Evolutionary conservation across 2,888 invertebrate genomes (phyloP), one percentile per base, ranked within the genome.

Genomic region (Ochropleura plecta): DNA sequence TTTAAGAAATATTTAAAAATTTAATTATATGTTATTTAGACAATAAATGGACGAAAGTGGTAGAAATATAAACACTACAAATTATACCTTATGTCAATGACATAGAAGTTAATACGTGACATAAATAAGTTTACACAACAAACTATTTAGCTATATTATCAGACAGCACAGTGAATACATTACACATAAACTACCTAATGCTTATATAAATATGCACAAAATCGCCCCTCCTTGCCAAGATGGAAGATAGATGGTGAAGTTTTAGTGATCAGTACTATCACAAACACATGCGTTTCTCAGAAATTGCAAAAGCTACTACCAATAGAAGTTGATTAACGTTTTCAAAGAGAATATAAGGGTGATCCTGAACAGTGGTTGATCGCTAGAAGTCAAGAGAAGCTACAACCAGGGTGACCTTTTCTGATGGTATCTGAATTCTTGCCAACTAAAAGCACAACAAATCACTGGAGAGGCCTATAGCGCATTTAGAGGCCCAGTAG

Each of bases 391-490:
- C 7, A 1, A 63, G 42, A 30, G 16, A 10, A 49, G 16, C 30
- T 53, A 14, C 14, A 46, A 42, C 30, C 18, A 3, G 18, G 7
- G 44, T 51, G 40, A 51, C 20, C 14, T 59, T 79, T n/a, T 42
- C 20, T 60, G n/a, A 53, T 80, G 46, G 49, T 18, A 53, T 53
- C 48, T 53, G 48, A 53, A 60, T 60, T 53, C 18, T 73, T 81
- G 9, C 42, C 42, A 16, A 46, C 74, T 60, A 42, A 74, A 60
- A 74, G 60, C 20, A 55, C 9, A 60, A 81, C 79, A 6, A 60
- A 81, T 30, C 5, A 57, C 18, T 55, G 18, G n/a, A 57, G 49
- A 40, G 49, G 12, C 4, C n/a, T 30, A 14, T 14, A 44, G 30
- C 30, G 30, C 30, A 30, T 30, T 30, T 2, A 30, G 30, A 2